Conservation (phyloP, 2,113 vertebrate species). For the human (Homo sapiens) region DNA sequence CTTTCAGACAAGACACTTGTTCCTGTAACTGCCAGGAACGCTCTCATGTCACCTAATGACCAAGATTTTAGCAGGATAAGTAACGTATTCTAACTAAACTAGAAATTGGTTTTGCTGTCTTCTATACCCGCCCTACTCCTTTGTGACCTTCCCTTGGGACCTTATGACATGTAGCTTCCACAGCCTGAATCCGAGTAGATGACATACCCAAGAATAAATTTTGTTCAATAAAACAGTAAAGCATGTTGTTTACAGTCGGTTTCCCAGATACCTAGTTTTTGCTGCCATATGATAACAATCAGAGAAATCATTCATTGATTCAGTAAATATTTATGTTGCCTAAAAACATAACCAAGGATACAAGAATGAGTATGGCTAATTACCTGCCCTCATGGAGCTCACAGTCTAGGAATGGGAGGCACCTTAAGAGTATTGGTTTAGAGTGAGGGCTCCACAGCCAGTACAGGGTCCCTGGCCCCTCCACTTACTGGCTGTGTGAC, state of each 20-base stretch:
- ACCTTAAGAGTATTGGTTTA: neutral
- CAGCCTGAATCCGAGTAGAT: neutral
- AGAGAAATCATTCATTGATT: neutral
- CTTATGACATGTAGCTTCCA: neutral
- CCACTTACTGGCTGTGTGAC: neutral
- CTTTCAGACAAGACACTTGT: neutral
- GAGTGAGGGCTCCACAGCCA: neutral
- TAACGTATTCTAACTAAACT: neutral
- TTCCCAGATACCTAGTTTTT: neutral
- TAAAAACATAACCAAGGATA: neutral
- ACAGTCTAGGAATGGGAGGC: neutral
- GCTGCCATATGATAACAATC: neutral
- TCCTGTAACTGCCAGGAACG: neutral
- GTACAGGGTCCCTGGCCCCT: neutral
- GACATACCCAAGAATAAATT: neutral
- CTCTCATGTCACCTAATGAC: neutral
- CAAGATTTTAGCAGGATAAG: neutral
- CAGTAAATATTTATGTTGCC: neutral
- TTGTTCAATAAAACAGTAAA: neutral
- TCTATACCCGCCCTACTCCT: neutral
- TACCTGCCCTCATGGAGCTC: neutral
- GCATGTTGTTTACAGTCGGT: neutral
- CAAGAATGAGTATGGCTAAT: neutral
- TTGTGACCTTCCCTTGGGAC: constrained; percentile 56
- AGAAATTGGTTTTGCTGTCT: neutral